phyloP scores from a whole-genome alignment of 2,113 vertebrate genomes.

The Uria aalge region DNA sequence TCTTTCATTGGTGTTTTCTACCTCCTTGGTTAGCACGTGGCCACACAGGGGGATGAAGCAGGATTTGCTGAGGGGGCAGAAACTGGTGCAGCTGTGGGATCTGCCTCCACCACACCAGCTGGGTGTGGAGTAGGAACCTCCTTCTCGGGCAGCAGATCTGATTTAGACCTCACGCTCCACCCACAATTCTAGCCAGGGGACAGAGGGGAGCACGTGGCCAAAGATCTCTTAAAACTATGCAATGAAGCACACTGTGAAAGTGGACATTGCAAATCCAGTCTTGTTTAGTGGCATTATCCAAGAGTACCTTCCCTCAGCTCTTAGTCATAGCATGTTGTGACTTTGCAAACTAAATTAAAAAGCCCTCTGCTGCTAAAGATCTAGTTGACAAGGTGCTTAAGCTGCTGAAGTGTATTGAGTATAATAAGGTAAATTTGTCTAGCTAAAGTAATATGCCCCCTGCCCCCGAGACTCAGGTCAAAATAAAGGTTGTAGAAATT shows the following conservation, averaged over 20 bases:
- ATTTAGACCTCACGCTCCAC: background rate
- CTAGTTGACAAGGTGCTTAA: background rate
- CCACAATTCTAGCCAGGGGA: background rate
- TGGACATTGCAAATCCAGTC: background rate
- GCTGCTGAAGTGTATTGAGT: background rate
- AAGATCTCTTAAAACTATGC: background rate
- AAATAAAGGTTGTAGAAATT: background rate
- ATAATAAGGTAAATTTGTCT: background rate
- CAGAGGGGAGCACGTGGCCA: background rate
- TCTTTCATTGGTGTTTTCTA: background rate
- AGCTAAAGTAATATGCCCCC: background rate
- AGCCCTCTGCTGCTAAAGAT: background rate
- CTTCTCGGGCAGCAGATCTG: background rate
- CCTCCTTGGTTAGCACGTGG: accelerated
- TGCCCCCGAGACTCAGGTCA: background rate
- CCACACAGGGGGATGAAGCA: background rate
- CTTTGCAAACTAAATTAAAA: background rate
- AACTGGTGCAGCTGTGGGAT: background rate
- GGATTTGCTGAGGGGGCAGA: background rate
- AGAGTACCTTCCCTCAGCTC: background rate
- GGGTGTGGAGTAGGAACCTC: background rate
- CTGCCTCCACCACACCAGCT: background rate
- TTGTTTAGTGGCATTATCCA: background rate
- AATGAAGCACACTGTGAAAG: background rate
- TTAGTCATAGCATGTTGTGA: accelerated